phyloP scores from a whole-genome alignment of 2,888 invertebrate genomes.

The Mythimna impura region DNA sequence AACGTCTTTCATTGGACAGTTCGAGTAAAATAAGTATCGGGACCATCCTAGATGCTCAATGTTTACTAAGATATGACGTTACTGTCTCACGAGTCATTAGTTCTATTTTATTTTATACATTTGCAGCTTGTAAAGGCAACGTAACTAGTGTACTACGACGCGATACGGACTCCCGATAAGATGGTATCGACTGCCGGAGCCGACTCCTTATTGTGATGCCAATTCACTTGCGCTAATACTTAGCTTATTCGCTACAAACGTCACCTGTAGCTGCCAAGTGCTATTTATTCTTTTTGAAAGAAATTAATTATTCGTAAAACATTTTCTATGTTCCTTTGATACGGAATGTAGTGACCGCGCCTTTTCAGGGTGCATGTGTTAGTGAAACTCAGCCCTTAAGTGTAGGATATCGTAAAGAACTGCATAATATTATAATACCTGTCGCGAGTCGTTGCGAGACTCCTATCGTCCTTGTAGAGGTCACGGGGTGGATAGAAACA shows the following conservation, averaged over 20 bases:
- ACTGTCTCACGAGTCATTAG: slow-evolving; percentile 60
- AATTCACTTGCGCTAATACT: slow-evolving; percentile 36
- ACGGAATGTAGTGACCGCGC: slow-evolving; percentile 45
- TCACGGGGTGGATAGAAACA: slow-evolving; percentile 53
- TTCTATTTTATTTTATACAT: slow-evolving; percentile 59
- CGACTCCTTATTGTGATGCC: slow-evolving; percentile 36
- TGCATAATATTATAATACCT: slow-evolving; percentile 50
- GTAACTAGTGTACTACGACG: slow-evolving; percentile 37
- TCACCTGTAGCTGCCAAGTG: slow-evolving; percentile 44
- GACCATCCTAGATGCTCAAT: slow-evolving; percentile 63
- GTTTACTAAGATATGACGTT: slow-evolving; percentile 48
- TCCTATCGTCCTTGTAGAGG: slow-evolving; percentile 57
- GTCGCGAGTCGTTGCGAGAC: slow-evolving; percentile 40
- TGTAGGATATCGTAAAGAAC: slow-evolving; percentile 46
- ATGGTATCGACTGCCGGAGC: slow-evolving; percentile 27
- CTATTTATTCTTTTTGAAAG: slow-evolving; percentile 47
- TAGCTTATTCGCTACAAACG: slow-evolving; percentile 42
- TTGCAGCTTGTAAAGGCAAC: slow-evolving; percentile 56
- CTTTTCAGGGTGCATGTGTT: slow-evolving; percentile 29
- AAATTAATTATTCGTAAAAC: slow-evolving; percentile 38
- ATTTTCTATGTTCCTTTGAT: slow-evolving; percentile 43
- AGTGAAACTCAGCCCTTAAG: slow-evolving; percentile 36
- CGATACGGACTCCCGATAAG: slow-evolving; percentile 22
- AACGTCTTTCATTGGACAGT: slow-evolving; percentile 53
- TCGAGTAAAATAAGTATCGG: slow-evolving; percentile 48